phyloP scores from a whole-genome alignment of 2,113 vertebrate species.

The Cynocephalus volans region DNA sequence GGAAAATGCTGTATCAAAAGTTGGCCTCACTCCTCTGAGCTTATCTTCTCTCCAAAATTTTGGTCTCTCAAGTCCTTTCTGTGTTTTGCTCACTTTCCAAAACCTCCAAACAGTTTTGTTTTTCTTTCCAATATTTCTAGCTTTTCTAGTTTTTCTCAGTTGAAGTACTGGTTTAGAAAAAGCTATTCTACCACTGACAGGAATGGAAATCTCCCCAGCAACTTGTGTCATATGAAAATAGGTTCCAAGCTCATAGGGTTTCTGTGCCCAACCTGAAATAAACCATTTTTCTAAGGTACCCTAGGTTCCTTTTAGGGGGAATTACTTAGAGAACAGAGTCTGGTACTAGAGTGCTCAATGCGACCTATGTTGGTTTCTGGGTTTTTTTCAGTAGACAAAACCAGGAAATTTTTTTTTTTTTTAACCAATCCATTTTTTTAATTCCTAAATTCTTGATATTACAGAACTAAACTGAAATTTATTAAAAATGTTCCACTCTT shows the following conservation, averaged over 20 bases:
- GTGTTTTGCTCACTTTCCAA: not conserved
- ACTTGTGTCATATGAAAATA: conserved; percentile 36
- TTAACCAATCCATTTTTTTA: no score
- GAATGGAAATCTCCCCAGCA: conserved; percentile 43
- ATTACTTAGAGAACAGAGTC: conserved; percentile 59
- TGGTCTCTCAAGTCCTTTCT: not conserved
- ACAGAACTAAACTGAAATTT: no score
- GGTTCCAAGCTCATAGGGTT: conserved; percentile 30
- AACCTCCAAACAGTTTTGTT: not conserved
- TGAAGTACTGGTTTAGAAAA: conserved; percentile 27
- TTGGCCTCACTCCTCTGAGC: not conserved
- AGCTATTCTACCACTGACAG: not conserved
- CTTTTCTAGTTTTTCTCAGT: conserved; percentile 40
- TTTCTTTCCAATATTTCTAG: not conserved
- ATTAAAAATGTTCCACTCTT: no score
- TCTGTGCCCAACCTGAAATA: not conserved
- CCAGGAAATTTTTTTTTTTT: not conserved
- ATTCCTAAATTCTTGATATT: no score
- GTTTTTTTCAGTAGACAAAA: conserved; percentile 48
- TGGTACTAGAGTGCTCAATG: not conserved
- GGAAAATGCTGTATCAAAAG: conserved; percentile 7
- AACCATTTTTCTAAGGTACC: not conserved
- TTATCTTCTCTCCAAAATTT: conserved; percentile 52
- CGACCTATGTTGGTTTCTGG: conserved; percentile 1
- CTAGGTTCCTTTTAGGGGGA: not conserved